These are phyloP conservation scores for Lymantria monacha DNA, from an alignment of 2,888 invertebrate genomes.

Conservation along the genomic window DNA sequence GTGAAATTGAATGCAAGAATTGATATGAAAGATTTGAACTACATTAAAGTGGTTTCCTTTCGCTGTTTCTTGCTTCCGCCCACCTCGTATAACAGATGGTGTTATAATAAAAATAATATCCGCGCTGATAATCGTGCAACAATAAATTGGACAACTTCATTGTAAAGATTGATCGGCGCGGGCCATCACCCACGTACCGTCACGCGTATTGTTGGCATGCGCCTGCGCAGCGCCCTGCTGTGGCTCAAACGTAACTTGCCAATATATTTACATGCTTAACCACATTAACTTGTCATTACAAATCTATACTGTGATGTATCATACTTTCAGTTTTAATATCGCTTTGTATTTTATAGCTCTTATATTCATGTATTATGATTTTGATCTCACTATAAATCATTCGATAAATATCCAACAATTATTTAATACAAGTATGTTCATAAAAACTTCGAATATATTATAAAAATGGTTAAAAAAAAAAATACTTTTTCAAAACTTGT, in stretches of 20 bases:
- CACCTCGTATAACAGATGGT: slow-evolving; percentile 46
- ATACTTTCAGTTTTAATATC: slow-evolving; percentile 19
- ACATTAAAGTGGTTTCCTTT: slow-evolving; percentile 36
- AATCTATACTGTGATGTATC: slow-evolving; percentile 35
- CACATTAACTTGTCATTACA: slow-evolving; percentile 41
- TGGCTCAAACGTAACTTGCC: slow-evolving; percentile 1
- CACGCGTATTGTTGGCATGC: slow-evolving; percentile 48
- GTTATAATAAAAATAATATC: slow-evolving; percentile 60
- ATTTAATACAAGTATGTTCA: no score
- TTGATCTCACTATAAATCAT: background rate
- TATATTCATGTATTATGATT: slow-evolving; percentile 1
- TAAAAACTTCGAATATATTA: no score
- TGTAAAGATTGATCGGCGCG: slow-evolving; percentile 63
- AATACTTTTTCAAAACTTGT: no score
- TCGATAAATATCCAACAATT: no score
- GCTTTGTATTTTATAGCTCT: slow-evolving; percentile 3
- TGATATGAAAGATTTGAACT: slow-evolving; percentile 19
- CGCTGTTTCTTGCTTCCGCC: slow-evolving; percentile 40
- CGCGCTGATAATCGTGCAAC: slow-evolving; percentile 48
- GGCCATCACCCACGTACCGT: slow-evolving; percentile 68
- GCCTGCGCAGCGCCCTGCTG: slow-evolving; percentile 21
- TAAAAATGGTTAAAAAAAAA: no score
- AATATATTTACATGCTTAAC: slow-evolving; percentile 32
- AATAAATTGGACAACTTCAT: slow-evolving; percentile 71
- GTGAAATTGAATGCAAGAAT: slow-evolving; percentile 22